A percentile compares a stretch with the other conserved stretches of the same genome.
These are phyloP conservation scores for Calliopsis andreniformis DNA, from an alignment of 1,140 invertebrate species.

Conservation along the genomic window DNA sequence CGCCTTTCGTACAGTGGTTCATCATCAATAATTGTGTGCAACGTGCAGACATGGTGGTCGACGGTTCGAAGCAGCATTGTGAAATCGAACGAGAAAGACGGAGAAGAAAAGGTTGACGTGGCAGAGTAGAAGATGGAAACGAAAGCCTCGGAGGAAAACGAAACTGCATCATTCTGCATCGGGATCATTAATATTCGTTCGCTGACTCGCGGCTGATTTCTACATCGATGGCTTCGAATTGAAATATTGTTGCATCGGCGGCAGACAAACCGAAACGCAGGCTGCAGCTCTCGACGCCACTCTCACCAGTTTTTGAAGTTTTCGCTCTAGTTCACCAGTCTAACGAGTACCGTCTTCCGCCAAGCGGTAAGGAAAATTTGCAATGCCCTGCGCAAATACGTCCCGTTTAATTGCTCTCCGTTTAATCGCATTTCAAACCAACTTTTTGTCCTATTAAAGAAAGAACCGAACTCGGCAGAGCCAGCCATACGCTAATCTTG, in stretches of 20 bases:
- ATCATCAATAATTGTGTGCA: too few relatives aligned
- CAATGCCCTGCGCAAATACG: conserved; percentile 13
- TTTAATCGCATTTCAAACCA: neutral
- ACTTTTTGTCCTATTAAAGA: conserved; percentile 21
- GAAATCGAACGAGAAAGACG: conserved; percentile 1
- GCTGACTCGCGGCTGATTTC: neutral
- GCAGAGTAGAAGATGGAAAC: neutral
- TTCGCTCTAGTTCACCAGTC: conserved; percentile 47
- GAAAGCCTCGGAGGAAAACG: conserved; percentile 17
- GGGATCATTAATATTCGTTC: conserved; percentile 7
- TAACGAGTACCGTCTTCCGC: conserved; percentile 48
- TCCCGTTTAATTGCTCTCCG: conserved; percentile 35
- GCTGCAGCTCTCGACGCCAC: conserved; percentile 24
- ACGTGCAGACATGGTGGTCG: too few relatives aligned
- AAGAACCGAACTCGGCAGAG: too few relatives aligned
- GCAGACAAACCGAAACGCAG: conserved; percentile 5
- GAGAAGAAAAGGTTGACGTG: neutral
- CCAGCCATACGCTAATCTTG: neutral
- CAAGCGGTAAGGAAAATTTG: conserved; percentile 37
- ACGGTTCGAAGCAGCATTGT: neutral
- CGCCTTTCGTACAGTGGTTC: too few relatives aligned
- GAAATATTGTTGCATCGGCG: neutral
- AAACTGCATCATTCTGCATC: neutral
- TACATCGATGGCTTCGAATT: neutral
- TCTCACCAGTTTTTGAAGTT: conserved; percentile 58